These are phyloP conservation scores for Pica pica DNA, from an alignment of 2,113 vertebrate genomes.

Conservation along the genomic window DNA sequence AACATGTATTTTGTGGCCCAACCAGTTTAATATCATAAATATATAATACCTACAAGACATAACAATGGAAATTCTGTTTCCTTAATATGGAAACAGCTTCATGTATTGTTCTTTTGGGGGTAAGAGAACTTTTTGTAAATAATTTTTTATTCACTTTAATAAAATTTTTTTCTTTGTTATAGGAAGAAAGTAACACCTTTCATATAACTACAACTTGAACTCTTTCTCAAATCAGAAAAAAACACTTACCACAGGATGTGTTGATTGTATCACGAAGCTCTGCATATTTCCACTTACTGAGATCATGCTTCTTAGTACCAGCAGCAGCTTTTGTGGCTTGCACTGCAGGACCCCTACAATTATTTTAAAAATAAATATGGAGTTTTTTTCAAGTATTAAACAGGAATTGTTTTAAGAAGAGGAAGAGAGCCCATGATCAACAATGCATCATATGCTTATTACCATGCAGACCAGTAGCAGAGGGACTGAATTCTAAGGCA, in stretches of 20 bases:
- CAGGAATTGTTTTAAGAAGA: neutral
- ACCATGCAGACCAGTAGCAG: neutral
- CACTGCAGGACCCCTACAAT: slow-evolving; percentile 82
- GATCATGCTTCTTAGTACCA: slow-evolving; percentile 88
- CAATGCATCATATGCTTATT: fast-evolving
- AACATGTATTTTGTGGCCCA: neutral
- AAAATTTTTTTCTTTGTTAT: neutral
- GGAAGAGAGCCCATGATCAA: neutral
- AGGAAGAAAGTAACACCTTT: neutral
- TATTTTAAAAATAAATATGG: neutral
- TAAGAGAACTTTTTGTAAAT: neutral
- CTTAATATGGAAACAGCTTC: neutral
- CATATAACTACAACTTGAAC: neutral
- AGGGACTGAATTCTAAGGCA: neutral
- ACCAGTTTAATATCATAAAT: neutral
- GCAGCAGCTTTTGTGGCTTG: slow-evolving; percentile 88
- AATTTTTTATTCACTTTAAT: neutral
- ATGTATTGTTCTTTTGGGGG: neutral
- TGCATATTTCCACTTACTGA: slow-evolving; percentile 98
- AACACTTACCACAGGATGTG: slow-evolving; percentile 89
- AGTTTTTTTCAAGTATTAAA: neutral
- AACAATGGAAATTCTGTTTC: neutral
- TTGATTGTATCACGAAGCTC: slow-evolving; percentile 96
- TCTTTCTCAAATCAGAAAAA: neutral
- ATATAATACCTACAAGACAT: neutral